These are phyloP conservation scores for Nephrotoma guestfalica DNA, from an alignment of 2,888 invertebrate species.

Conservation along the genomic window DNA sequence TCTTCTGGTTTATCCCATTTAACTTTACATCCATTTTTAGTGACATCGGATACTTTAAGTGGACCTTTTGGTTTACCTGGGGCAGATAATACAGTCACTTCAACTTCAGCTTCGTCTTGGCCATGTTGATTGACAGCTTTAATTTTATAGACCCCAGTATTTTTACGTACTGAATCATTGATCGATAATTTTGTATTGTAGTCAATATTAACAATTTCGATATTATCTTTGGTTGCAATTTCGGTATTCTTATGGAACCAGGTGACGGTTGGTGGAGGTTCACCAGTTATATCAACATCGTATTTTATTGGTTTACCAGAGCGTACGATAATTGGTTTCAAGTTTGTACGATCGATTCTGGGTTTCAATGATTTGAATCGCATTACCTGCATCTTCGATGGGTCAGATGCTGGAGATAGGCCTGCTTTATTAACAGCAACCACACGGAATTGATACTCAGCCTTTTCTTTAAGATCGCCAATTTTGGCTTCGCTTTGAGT, in stretches of 20 bases:
- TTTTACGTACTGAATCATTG: conserved; percentile 60
- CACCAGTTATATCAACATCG: conserved; percentile 87
- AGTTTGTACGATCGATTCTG: conserved; percentile 87
- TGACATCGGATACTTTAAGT: conserved; percentile 73
- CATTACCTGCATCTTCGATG: conserved; percentile 76
- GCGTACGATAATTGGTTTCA: conserved; percentile 77
- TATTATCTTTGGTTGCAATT: conserved; percentile 52
- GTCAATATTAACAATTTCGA: conserved; percentile 70
- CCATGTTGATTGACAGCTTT: conserved; percentile 84
- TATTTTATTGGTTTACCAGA: conserved; percentile 86
- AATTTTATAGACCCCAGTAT: conserved; percentile 84
- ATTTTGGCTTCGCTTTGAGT: conserved; percentile 60
- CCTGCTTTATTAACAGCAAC: conserved; percentile 90
- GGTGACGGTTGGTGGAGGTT: conserved; percentile 84
- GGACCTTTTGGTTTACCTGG: conserved; percentile 83
- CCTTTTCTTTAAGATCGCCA: conserved; percentile 73
- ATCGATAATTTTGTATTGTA: conserved; percentile 81
- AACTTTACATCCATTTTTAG: conserved; percentile 77
- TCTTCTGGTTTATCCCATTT: conserved; percentile 91
- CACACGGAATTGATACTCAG: conserved; percentile 83
- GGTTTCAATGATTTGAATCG: conserved; percentile 90
- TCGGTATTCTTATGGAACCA: conserved; percentile 78
- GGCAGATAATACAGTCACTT: conserved; percentile 71
- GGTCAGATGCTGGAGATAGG: conserved; percentile 75
- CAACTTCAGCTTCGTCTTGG: conserved; percentile 83